Base-by-base conservation (phyloP, 1,140 invertebrate genomes). In the Ridgeia piscesae region DNA sequence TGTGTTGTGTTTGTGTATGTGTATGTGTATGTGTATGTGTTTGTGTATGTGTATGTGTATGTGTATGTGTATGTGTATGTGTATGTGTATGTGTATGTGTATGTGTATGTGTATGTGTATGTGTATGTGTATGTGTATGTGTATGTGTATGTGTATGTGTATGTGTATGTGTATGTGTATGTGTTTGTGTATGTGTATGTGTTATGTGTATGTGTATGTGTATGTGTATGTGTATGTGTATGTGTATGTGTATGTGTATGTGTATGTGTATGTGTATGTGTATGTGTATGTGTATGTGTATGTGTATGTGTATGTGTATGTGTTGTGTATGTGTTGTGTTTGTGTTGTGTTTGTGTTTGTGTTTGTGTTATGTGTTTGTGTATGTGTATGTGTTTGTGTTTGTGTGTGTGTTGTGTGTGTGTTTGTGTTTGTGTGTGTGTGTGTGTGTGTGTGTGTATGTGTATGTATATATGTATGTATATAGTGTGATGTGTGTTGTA, bases 121-220 rank as follows among this genome's bases (percentile, higher is more conserved):
- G 91, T 91, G 91, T 92, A 42, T 92, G 91, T 92, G 91, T 92
- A 42, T 88, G 50, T n/a, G 31, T 88, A 77, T 92, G 31, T 92
- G 9, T 92, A 11, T 88, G 50, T 92, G 91, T 92, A 9, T 77
- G 35, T 91, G 11, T 42, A 11, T 42, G 11, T 42, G 42, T 42
- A 42, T 42, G 42, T 42, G 11, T 42, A 42, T 6, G 11, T 42
- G 42, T 42, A 42, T 42, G 42, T 42, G 11, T 42, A 11, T 42
- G 11, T 42, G 42, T 42, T 6, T 42, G 42, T 42, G 11, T 42
- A 42, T 6, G 11, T 42, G 42, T 42, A 42, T 42, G 11, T 42
- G 11, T 42, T 42, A 42, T 42, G 11, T 42, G 11, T 42, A 42
- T 42, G 11, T 42, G 11, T 42, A 42, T 42, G 11, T 42, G 11